Evolutionary conservation across 30 jellyfish, hydroid and myxozoan genomes (phyloP), one percentile per base, ranked within the genome.

Genomic region (Cassiopea xamachana): DNA sequence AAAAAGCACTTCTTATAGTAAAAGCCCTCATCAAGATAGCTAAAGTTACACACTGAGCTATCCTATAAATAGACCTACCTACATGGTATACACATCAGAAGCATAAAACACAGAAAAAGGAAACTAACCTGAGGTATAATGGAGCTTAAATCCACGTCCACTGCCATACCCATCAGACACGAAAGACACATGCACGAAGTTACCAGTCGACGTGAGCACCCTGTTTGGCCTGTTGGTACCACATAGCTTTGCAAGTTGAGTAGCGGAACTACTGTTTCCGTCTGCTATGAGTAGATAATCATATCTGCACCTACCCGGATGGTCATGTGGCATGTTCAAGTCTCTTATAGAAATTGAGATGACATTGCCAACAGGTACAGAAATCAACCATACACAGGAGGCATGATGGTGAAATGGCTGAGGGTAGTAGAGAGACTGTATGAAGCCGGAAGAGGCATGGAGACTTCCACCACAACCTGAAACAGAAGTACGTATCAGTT

Each of bases 391-490:
- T 7, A 44, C 88, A 81, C 98, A 93, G n/a, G 44, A 68, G 44
- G 89, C 82, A 13, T 39, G 49, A 80, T 92, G 77, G 12, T 72
- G 86, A 88, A 87, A 93, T 1, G 88, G 85, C 15, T 49, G 73
- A 14, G 98, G 98, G 89, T 93, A 93, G 86, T 59, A 45, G 18
- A 93, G 97, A 1, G 97, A 89, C 43, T 80, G 81, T 17, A 93
- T 89, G 75, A 84, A 87, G 1, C 98, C 98, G 8, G 92, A 61
- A 1, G 87, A 46, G 45, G 82, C 72, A 16, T 89, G 84, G 74
- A 93, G 69, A 64, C 46, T 76, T 61, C 98, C 98, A 13, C 98
- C 98, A 62, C 98, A 93, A 18, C 73, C 98, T 84, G 87, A 19
- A 84, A 82, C 64, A 51, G 8, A 51, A 51, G 4, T 9, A 51